Base-by-base conservation (phyloP, 2,797 vertebrate species). In the Melanotaenia parkinsoni region DNA sequence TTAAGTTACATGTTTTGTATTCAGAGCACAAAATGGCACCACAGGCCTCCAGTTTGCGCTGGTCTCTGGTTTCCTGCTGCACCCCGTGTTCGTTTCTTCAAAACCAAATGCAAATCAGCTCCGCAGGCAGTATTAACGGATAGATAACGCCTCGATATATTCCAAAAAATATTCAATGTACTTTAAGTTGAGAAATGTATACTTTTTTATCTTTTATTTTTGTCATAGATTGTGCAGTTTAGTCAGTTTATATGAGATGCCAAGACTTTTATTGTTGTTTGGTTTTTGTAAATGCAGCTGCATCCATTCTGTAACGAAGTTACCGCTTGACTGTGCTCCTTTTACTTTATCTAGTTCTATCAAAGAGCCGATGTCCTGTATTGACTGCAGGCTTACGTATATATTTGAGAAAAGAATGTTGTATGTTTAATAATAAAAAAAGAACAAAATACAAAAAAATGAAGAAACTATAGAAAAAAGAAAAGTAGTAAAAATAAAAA, bases 341-440 rank as follows among this genome's bases (percentile, higher is more conserved):
- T 78, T 78, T 74, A 71, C 83, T 80, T 78, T 77, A 79, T 94
- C 87, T 88, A 87, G 83, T 91, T 92, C 85, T 85, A 83, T 90
- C 90, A 85, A 89, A 94, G 90, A 95, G 93, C 95, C 93, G 85
- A 90, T 92, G 91, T 95, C 96, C 96, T 95, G 96, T 95, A 96
- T 96, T 96, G 96, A 96, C 94, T 97, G 96, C 96, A 92, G 98
- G 97, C 88, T 84, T 93, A 90, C 91, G 94, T 95, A 93, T 93
- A 92, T 93, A 93, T 92, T 92, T 92, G 85, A 90, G 81, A 86
- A 87, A 89, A 84, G 80, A 89, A 85, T 90, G 91, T 84, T 92
- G 87, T 93, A 90, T 89, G 90, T 93, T 92, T 91, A 93, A 85
- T 91, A 88, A 90, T 80, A 88, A 89, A 92, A 66, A 87, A 87